A percentile compares a stretch with the other conserved stretches of the same genome.
These are phyloP conservation scores for Drosophila bunnanda DNA, from an alignment of 2,888 invertebrate genomes.

Conservation along the genomic window DNA sequence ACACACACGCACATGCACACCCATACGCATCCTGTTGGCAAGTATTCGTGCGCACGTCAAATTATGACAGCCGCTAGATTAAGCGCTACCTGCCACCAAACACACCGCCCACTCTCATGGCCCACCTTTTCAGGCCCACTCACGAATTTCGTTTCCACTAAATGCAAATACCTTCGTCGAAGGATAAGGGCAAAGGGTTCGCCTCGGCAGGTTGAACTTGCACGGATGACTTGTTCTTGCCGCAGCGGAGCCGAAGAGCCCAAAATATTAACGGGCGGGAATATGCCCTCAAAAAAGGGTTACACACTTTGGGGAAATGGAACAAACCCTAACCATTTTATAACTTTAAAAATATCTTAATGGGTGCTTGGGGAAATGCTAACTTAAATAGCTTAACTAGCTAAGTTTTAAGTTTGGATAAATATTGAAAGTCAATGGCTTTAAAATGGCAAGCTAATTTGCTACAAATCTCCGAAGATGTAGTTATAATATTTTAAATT, in stretches of 20 bases:
- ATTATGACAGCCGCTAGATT: constrained; percentile 71
- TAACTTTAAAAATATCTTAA: constrained; percentile 7
- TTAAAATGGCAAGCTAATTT: neutral
- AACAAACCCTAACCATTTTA: neutral
- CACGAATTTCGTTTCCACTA: constrained; percentile 55
- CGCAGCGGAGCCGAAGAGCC: constrained; percentile 21
- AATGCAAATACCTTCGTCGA: constrained; percentile 48
- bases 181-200: constrained; percentile 33
- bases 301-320: constrained; percentile 8
- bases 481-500: neutral
- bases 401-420: neutral
- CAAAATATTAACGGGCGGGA: constrained; percentile 4
- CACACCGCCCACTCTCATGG: constrained; percentile 43
- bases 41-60: constrained; percentile 54
- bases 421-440: neutral
- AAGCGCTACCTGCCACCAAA: constrained; percentile 46
- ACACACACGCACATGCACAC: neutral
- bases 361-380: neutral
- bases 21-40: constrained; percentile 20
- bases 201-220: constrained; percentile 36
- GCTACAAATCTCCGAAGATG: fast-evolving
- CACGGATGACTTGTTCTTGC: constrained; percentile 63
- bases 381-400: neutral
- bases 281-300: constrained; percentile 7
- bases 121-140: constrained; percentile 65